Evolutionary conservation across 1,140 invertebrate species (phyloP).

Genomic region (Megalopta genalis): DNA sequence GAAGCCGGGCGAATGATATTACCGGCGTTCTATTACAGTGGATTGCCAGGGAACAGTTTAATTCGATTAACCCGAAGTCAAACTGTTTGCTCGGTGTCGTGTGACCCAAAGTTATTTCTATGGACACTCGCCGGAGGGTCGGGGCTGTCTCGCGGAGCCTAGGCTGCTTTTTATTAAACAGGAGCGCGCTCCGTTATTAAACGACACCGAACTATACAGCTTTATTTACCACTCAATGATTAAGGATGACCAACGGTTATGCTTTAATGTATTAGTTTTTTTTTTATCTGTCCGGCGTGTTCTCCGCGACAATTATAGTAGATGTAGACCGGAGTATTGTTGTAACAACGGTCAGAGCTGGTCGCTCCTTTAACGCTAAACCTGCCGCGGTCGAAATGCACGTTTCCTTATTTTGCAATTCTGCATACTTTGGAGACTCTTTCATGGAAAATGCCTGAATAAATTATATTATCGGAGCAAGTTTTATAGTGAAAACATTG

Average conservation of each 20-base stretch:
- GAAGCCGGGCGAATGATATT: neutral
- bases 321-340: neutral
- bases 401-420: no score
- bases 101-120: slow-evolving; percentile 50
- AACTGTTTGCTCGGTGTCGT: slow-evolving; percentile 51
- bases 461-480: no score
- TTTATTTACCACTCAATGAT: slow-evolving; percentile 57
- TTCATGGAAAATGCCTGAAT: no score
- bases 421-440: no score
- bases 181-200: slow-evolving; percentile 58
- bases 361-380: no score
- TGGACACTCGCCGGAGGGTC: slow-evolving; percentile 36
- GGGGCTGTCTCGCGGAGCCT: slow-evolving; percentile 12
- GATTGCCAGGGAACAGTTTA: slow-evolving; percentile 29
- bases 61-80: slow-evolving; percentile 55
- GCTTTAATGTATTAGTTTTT: neutral
- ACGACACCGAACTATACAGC: slow-evolving; percentile 42
- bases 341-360: no score
- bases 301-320: neutral
- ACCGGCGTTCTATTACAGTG: slow-evolving; percentile 37
- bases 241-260: slow-evolving; percentile 44
- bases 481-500: no score
- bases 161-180: slow-evolving; percentile 35
- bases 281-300: neutral
- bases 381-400: no score